Percentiles rank a stretch among this genome's conserved stretches.
These are phyloP conservation scores for Osmoderma eremita DNA, from an alignment of 2,888 invertebrate genomes.

Conservation along the genomic window DNA sequence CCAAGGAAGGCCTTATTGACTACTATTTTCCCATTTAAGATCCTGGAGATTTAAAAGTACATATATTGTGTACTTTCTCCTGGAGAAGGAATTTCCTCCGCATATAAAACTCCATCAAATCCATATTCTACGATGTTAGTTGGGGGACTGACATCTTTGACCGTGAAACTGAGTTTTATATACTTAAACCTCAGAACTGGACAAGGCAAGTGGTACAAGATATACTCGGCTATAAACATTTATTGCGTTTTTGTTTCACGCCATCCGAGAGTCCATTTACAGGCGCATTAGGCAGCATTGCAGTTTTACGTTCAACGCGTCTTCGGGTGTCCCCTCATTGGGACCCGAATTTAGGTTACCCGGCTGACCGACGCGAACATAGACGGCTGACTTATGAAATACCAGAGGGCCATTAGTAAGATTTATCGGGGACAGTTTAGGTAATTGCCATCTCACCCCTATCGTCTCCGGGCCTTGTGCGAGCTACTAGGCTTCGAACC, in stretches of 20 bases:
- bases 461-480: constrained; percentile 17
- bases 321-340: background rate
- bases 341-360: constrained; percentile 15
- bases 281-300: constrained; percentile 6
- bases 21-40: too few relatives aligned
- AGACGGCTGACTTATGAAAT: constrained; percentile 62
- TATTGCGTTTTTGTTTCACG: constrained; percentile 19
- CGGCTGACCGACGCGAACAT: constrained; percentile 44
- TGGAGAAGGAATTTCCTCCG: too few relatives aligned
- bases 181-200: constrained; percentile 22
- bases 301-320: constrained; percentile 13
- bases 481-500: constrained; percentile 42
- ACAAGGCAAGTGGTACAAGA: background rate
- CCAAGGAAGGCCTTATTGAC: too few relatives aligned
- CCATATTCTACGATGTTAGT: too few relatives aligned
- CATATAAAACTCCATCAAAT: too few relatives aligned
- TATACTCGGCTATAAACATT: constrained; percentile 13
- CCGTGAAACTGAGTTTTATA: constrained; percentile 15
- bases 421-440: constrained; percentile 60
- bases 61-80: too few relatives aligned
- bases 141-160: background rate
- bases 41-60: too few relatives aligned
- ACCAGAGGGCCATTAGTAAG: constrained; percentile 63
- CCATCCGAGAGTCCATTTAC: constrained; percentile 18
- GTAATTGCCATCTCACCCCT: constrained; percentile 55